Conservation (phyloP, 2,113 vertebrate species). For the Suncus etruscus region DNA sequence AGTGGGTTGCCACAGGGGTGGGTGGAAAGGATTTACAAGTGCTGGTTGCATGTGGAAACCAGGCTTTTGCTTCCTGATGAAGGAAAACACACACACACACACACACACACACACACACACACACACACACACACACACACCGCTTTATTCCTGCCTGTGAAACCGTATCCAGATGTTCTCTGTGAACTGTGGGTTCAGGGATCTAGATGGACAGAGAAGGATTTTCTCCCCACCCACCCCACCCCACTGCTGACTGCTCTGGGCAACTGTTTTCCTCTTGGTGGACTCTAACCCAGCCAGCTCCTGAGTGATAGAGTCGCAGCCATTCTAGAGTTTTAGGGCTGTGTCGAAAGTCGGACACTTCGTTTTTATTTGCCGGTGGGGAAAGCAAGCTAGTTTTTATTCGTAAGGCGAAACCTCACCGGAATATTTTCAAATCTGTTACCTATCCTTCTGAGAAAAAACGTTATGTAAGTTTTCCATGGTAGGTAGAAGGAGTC, state of each 20-base stretch:
- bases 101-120: too few species aligned
- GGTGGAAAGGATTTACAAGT: slow-evolving; percentile 68
- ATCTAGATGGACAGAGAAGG: slow-evolving; percentile 56
- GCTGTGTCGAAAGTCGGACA: slow-evolving; percentile 28
- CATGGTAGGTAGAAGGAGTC: slow-evolving; percentile 73
- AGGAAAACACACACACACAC: slow-evolving; percentile 1
- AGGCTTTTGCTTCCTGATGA: slow-evolving; percentile 75
- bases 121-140: background rate
- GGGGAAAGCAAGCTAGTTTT: slow-evolving; percentile 73
- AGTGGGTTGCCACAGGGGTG: too few species aligned
- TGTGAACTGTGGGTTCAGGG: slow-evolving; percentile 54
- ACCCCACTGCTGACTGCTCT: slow-evolving; percentile 16
- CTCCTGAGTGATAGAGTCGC: slow-evolving; percentile 6
- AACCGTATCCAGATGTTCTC: slow-evolving; percentile 72
- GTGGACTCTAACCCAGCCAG: slow-evolving; percentile 15
- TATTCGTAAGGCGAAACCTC: slow-evolving; percentile 64
- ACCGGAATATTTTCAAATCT: slow-evolving; percentile 65
- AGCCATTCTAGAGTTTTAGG: slow-evolving; percentile 41
- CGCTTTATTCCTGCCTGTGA: slow-evolving; percentile 73
- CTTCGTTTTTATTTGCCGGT: background rate
- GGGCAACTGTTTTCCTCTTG: slow-evolving; percentile 43
- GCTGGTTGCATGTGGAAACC: slow-evolving; percentile 73
- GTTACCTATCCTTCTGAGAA: slow-evolving; percentile 69
- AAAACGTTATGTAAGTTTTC: slow-evolving; percentile 77
- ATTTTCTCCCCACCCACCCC: too few species aligned